Evolutionary conservation across 2,797 vertebrate genomes (phyloP).

Genomic region (Urophycis tenuis): DNA sequence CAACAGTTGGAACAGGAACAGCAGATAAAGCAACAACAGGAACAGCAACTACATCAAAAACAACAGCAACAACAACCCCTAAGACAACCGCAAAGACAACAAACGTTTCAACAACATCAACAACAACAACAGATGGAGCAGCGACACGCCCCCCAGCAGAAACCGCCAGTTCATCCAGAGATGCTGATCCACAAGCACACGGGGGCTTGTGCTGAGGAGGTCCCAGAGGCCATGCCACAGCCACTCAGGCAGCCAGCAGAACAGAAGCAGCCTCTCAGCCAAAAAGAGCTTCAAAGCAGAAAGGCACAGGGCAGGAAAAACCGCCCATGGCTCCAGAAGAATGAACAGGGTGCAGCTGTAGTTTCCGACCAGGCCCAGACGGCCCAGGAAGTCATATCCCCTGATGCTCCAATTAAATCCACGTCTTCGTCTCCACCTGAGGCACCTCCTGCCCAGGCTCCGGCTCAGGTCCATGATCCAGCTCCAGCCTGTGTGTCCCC

Average conservation of each 20-base stretch:
- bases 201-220: conserved; percentile 31
- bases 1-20: conserved; percentile 6
- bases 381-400: neutral
- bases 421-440: neutral
- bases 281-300: conserved; percentile 51
- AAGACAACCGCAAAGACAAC: neutral
- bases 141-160: conserved; percentile 15
- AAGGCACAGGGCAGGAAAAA: conserved; percentile 62
- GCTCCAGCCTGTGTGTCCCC: conserved; percentile 4
- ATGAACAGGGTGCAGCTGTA: conserved; percentile 28
- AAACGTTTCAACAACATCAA: neutral
- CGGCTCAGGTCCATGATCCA: conserved; percentile 2
- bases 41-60: neutral
- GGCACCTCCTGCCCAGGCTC: neutral
- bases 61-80: neutral
- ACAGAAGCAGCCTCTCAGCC: conserved; percentile 37
- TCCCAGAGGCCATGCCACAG: conserved; percentile 23
- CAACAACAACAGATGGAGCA: conserved; percentile 4
- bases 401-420: conserved; percentile 16
- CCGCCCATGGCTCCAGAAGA: conserved; percentile 71
- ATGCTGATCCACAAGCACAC: conserved; percentile 18
- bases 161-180: conserved; percentile 25
- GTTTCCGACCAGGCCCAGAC: conserved; percentile 10
- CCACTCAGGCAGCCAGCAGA: conserved; percentile 26
- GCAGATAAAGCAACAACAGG: conserved; percentile 1